Percentiles rank a stretch among this genome's conserved stretches.
Evolutionary conservation across 2,113 vertebrate species (phyloP).

Genomic region (Colius striatus): DNA sequence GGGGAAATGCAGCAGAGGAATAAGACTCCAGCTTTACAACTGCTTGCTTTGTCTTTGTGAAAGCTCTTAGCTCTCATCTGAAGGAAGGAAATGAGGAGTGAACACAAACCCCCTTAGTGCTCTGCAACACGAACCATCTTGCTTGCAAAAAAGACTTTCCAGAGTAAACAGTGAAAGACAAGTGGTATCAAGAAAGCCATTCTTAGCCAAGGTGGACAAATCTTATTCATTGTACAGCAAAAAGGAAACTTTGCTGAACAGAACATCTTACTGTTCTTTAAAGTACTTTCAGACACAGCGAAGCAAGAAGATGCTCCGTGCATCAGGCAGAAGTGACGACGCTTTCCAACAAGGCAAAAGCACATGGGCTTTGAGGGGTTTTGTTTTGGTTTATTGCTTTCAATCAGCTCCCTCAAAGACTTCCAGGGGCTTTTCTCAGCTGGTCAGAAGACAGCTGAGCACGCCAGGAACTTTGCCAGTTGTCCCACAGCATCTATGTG

Average conservation of each 20-base stretch:
- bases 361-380: background rate
- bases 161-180: background rate
- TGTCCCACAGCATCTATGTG: background rate
- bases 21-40: background rate
- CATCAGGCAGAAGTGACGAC: accelerated
- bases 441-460: slow-evolving; percentile 64
- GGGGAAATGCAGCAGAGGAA: background rate
- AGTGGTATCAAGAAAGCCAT: background rate
- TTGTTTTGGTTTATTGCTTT: background rate
- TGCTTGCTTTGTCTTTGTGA: background rate
- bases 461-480: slow-evolving; percentile 24
- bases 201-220: background rate
- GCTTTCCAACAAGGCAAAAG: background rate
- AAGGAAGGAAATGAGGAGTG: background rate
- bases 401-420: background rate
- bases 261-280: background rate
- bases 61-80: background rate
- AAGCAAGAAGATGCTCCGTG: background rate
- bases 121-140: background rate
- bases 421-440: slow-evolving; percentile 1
- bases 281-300: background rate
- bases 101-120: background rate
- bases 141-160: background rate
- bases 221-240: background rate
- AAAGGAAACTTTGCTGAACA: background rate